phyloP scores from a whole-genome alignment of 2,888 invertebrate species.

The Bellardia pandia region DNA sequence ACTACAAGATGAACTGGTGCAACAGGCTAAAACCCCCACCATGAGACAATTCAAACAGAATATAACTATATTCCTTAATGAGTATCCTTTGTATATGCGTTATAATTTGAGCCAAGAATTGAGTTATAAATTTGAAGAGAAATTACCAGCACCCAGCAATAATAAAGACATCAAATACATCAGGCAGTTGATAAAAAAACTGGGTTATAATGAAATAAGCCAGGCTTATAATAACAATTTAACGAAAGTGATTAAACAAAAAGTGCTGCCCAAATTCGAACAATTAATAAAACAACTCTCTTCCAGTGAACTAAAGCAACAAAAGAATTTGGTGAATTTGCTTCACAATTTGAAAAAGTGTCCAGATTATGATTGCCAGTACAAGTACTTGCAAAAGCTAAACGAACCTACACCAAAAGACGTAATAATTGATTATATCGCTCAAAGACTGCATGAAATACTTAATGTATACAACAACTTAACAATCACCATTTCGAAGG shows the following conservation, averaged over 20 bases:
- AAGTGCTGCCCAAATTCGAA: slow-evolving; percentile 2
- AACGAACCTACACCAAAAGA: not conserved
- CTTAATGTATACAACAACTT: not conserved
- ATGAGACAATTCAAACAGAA: not conserved
- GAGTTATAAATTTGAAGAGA: not conserved
- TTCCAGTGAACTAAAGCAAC: not conserved
- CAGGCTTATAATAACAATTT: not conserved
- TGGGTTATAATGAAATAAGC: not conserved
- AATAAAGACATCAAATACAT: not conserved
- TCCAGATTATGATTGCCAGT: not conserved
- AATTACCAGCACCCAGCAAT: not conserved
- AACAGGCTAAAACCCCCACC: not conserved
- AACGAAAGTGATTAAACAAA: not conserved
- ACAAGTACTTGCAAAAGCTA: not conserved
- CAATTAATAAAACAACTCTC: not conserved
- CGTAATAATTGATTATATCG: not conserved
- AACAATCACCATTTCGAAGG: not conserved
- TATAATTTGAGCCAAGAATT: not conserved
- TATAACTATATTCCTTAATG: not conserved
- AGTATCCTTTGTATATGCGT: not conserved
- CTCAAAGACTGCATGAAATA: not conserved
- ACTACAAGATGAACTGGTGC: not conserved
- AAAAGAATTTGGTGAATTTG: not conserved
- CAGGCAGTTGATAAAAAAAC: not conserved
- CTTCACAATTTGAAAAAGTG: not conserved